Base-by-base conservation (phyloP, 2,113 vertebrate species). In the Aspiorhynchus laticeps region DNA sequence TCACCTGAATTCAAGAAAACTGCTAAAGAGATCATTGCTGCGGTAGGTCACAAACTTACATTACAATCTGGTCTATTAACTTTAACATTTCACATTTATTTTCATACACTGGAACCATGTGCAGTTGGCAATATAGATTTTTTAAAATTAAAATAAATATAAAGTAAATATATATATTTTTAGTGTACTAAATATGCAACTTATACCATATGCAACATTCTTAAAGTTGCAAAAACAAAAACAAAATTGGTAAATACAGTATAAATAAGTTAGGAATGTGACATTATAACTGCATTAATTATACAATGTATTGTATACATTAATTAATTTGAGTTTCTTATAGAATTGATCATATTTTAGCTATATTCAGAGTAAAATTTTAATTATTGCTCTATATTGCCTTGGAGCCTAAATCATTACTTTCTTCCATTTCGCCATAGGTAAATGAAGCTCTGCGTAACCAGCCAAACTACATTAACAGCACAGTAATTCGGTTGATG, bases 401-500 rank as follows among this genome's bases (percentile, higher is more conserved):
- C 2, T 38, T 73, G 33, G 31, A 51, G 14, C 14, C 48, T 15
- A 17, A 51, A 51, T 51, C 12, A 31, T 31, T 19, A 86, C 15
- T n/a, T 85, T 38, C 2, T 59, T 80, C 86, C 6, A 83, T 85
- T 36, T 85, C 12, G 67, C 85, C 51, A 36, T n/a, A 96, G 95
- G 89, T 96, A 78, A 73, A 33, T 4, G 0, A 0, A 0, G 82
- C 33, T 53, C 83, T 96, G 1, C 11, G 10, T 14, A 14, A 10
- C 5, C 17, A 83, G 38, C 1, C 8, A 0, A 92, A 91, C 5
- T 96, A 94, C 65, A 33, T 88, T 21, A 80, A 2, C 0, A 91
- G 93, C 9, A 92, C 89, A 0, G 92, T 95, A 7, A 75, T 93
- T 41, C 31, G 69, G 5, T 91, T 96, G 3, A 48, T 10, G 95